Evolutionary conservation across 2,888 invertebrate species (phyloP).

Genomic region (Cheilosia soror): DNA sequence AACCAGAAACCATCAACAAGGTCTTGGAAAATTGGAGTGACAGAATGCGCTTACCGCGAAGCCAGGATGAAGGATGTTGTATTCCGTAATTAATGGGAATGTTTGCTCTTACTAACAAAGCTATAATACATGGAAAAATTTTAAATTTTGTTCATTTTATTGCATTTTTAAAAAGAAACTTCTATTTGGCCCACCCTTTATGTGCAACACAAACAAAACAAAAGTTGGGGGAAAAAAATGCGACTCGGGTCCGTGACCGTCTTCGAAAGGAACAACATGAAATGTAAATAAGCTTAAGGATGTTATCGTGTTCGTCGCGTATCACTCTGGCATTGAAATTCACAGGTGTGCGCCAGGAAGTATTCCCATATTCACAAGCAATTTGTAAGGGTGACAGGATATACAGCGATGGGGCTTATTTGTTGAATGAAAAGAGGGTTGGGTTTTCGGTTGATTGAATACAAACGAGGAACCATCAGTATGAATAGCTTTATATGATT

Average conservation of each 20-base stretch:
- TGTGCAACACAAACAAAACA: conserved; percentile 1
- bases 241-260: neutral
- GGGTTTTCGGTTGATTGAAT: conserved; percentile 63
- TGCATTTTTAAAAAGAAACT: too few species aligned
- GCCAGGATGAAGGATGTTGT: too few species aligned
- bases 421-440: conserved; percentile 34
- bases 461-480: conserved; percentile 53
- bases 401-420: conserved; percentile 50
- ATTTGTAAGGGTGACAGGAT: conserved; percentile 59
- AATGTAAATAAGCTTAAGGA: conserved; percentile 73
- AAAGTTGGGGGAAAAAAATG: conserved; percentile 9
- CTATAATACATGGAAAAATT: too few species aligned
- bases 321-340: conserved; percentile 64
- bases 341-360: conserved; percentile 57
- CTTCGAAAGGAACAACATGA: conserved; percentile 25
- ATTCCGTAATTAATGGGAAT: too few species aligned
- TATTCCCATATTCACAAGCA: conserved; percentile 54
- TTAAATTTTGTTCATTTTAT: too few species aligned
- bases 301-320: conserved; percentile 49
- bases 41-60: too few species aligned
- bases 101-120: too few species aligned
- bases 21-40: too few species aligned
- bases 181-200: too few species aligned
- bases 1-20: too few species aligned
- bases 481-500: neutral